phyloP scores from a whole-genome alignment of 92 coral and sea anemone genomes.

The Anthopleura xanthogrammica region DNA sequence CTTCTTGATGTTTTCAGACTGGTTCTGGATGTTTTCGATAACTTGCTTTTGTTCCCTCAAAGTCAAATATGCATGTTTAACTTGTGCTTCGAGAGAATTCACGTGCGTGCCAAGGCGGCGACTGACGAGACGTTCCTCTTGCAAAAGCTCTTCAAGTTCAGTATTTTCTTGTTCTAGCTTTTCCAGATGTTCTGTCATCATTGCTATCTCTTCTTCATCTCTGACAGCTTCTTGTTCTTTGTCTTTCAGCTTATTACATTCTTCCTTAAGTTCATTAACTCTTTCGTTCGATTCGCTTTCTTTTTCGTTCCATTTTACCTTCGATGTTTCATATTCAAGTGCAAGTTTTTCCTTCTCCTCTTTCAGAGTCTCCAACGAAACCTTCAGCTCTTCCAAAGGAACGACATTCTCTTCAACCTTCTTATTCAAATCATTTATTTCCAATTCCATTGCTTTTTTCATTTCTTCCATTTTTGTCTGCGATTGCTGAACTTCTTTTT shows the following conservation, averaged over 20 bases:
- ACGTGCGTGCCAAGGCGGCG: slow-evolving; percentile 75
- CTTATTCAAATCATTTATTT: slow-evolving; percentile 41
- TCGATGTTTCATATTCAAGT: slow-evolving; percentile 21
- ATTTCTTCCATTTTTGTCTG: slow-evolving; percentile 29
- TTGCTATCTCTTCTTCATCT: slow-evolving; percentile 36
- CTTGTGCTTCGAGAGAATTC: slow-evolving; percentile 91
- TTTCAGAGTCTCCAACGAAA: slow-evolving; percentile 13
- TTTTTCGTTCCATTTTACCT: slow-evolving; percentile 35
- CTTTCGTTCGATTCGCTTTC: slow-evolving; percentile 39
- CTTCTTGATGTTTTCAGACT: slow-evolving; percentile 24
- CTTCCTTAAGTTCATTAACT: slow-evolving; percentile 50
- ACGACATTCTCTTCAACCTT: slow-evolving; percentile 32
- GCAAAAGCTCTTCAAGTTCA: slow-evolving; percentile 47
- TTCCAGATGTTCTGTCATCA: slow-evolving; percentile 43
- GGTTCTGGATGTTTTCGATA: slow-evolving; percentile 7
- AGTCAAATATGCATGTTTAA: slow-evolving; percentile 70
- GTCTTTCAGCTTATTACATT: slow-evolving; percentile 58
- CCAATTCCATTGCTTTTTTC: slow-evolving; percentile 20
- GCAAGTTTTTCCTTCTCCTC: slow-evolving; percentile 37
- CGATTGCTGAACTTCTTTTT: slow-evolving; percentile 17
- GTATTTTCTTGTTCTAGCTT: slow-evolving; percentile 37
- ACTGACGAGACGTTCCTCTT: slow-evolving; percentile 65
- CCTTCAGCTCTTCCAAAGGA: slow-evolving; percentile 33
- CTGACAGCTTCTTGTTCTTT: slow-evolving; percentile 34
- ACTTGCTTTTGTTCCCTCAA: slow-evolving; percentile 57